A percentile compares a stretch with the other conserved stretches of the same genome.
Evolutionary conservation across 2,888 invertebrate species (phyloP).

Genomic region (Pollenia angustigena): DNA sequence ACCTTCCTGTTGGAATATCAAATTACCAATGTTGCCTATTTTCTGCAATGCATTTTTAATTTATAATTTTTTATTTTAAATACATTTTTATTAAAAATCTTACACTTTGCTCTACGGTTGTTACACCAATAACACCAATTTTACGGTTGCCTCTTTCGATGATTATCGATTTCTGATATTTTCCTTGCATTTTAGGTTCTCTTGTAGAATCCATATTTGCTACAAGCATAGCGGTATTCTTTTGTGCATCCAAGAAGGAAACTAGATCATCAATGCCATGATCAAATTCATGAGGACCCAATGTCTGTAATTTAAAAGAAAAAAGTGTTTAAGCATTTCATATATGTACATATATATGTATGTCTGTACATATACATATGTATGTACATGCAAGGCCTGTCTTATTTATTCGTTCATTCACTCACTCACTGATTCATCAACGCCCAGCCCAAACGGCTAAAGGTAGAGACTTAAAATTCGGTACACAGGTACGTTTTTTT

Average conservation of each 20-base stretch:
- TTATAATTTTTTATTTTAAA: not conserved
- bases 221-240: constrained; percentile 87
- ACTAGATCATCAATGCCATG: constrained; percentile 89
- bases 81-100: constrained; percentile 72
- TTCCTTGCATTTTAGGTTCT: constrained; percentile 88
- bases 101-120: constrained; percentile 88
- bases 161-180: constrained; percentile 87
- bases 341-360: too few species aligned
- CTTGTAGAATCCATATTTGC: constrained; percentile 89
- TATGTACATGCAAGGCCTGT: too few species aligned
- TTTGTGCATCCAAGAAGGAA: constrained; percentile 88
- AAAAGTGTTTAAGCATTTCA: constrained; percentile 1
- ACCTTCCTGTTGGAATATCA: constrained; percentile 89
- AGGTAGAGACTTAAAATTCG: too few species aligned
- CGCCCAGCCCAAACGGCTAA: too few species aligned
- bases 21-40: constrained; percentile 87
- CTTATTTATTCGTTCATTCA: too few species aligned
- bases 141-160: constrained; percentile 87
- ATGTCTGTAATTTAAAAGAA: constrained; percentile 85
- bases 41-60: constrained; percentile 84
- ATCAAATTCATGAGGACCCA: constrained; percentile 96
- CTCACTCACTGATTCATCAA: too few species aligned
- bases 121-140: constrained; percentile 92
- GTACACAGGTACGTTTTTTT: too few species aligned
- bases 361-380: too few species aligned